Evolutionary conservation across 2,888 invertebrate species (phyloP), one percentile per base, ranked within the genome.

Genomic region (Pimpla rufipes): DNA sequence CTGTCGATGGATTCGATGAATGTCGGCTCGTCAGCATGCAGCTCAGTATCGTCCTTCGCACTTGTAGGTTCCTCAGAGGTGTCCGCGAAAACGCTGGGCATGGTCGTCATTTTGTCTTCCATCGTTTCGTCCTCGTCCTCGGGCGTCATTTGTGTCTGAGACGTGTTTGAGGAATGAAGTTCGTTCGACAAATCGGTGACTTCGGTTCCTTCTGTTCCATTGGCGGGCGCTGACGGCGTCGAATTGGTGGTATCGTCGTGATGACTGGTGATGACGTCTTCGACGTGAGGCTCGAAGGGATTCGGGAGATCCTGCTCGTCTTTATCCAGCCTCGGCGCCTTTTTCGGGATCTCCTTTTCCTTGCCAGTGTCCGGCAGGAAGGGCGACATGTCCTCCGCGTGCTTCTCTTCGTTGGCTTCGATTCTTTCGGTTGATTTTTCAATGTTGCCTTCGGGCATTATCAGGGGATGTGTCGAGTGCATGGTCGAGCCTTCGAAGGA

Each of bases 291-390:
- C 81, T 94, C 94, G 59, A 93, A 91, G 1, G 94, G 94, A 91
- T 95, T 95, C 7, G 94, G 94, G 47, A 90, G 91, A 83, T 94
- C 93, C 85, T 94, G 93, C 88, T 95, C 94, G 86, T 95, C 94
- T 83, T 94, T 93, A 87, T 95, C 94, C 67, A 95, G 89, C 75
- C 94, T 92, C 6, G 94, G 94, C 0, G 93, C 92, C 85, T 93
- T 93, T 45, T 91, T 91, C 10, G 90, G 87, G 67, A 83, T 87
- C 64, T 90, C 88, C 35, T 90, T 90, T 35, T 91, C 90, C 85
- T 94, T 95, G 90, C 96, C 95, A 18, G 95, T 94, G 89, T 96
- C 96, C 7, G 96, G 96, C 87, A 96, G 92, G 89, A 96, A 96
- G 5, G 96, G 96, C 82, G 95, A 95, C 95, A 96, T 96, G 87